Evolutionary conservation across 2,888 invertebrate genomes (phyloP).

Genomic region (Tupiocoris notatus): DNA sequence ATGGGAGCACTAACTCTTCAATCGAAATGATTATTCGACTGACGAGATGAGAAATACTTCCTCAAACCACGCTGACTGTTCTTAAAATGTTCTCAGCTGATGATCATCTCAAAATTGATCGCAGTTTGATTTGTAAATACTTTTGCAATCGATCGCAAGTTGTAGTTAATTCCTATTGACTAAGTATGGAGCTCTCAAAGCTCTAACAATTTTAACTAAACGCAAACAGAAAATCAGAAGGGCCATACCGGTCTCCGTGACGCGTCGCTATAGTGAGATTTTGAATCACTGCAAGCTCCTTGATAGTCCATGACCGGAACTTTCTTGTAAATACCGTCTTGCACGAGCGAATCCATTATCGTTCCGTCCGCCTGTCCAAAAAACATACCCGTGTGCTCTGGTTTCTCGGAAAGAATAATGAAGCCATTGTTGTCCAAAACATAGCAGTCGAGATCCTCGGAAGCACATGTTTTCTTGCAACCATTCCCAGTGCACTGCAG

Average conservation of each 20-base stretch:
- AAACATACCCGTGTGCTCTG: conserved; percentile 84
- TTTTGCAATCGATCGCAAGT: no score
- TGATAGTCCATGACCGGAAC: conserved; percentile 86
- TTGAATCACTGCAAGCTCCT: conserved; percentile 66
- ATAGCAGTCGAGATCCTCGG: conserved; percentile 86
- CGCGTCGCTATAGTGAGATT: conserved; percentile 61
- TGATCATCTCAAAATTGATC: no score
- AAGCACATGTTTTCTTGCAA: conserved; percentile 82
- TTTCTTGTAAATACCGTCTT: conserved; percentile 85
- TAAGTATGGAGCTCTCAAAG: no score
- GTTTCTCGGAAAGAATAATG: conserved; percentile 83
- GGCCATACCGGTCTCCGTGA: conserved; percentile 43
- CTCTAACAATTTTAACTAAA: no score
- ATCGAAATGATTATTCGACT: not conserved
- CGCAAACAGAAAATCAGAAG: no score
- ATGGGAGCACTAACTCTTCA: not conserved
- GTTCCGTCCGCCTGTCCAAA: conserved; percentile 93
- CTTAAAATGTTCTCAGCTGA: no score
- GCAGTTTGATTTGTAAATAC: no score
- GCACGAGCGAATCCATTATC: conserved; percentile 89
- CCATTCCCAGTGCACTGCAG: conserved; percentile 68
- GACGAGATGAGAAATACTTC: no score
- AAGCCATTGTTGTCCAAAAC: conserved; percentile 93
- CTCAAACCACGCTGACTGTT: no score
- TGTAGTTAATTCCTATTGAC: no score